Base-by-base conservation (phyloP, 2,113 vertebrate genomes). In the Epinephelus cyanopodus region DNA sequence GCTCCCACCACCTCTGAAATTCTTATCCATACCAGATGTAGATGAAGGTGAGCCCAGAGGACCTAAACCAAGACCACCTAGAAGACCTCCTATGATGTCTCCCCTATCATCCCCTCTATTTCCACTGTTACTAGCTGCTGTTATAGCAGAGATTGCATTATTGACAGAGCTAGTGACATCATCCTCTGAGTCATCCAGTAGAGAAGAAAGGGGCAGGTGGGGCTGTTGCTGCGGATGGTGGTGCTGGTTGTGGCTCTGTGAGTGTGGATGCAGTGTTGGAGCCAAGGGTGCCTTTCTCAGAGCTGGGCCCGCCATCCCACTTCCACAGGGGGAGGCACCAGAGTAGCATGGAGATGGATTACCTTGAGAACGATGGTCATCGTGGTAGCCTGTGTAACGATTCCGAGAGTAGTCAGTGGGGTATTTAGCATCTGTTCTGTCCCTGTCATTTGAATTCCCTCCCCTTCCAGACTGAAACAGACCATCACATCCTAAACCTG, bases 161-260 rank as follows among this genome's bases (percentile, higher is more conserved):
- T 96, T 96, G 77, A 96, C 95, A 75, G 95, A 96, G 89, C 95
- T 96, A 76, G 95, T 96, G 66, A 96, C 95, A 92, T 96, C 95
- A 85, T 96, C 95, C 93, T 96, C 95, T 62, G 95, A 94, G 86
- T 96, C 95, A 81, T 96, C 95, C 87, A 96, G 92, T 52, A 96
- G 94, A 75, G 95, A 96, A 64, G 95, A 96, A 58, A 96, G 95
- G 68, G 95, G 95, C 85, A 96, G 93, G 86, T 96, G 95, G 79
- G 94, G 94, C 81, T 94, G 95, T 79, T 94, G 95, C 73, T 94
- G 94, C 47, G 92, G 95, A 60, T 95, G 95, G 65, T 95, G 95
- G 76, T 95, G 95, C 87, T 95, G 95, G 90, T 66, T 93, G 90
- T 95, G 95, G 93, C 87, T 93, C 92, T 95, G 95, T 86, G 95